Conservation (phyloP, 2,888 invertebrate genomes). For the Lepetodrilus schrolli region DNA sequence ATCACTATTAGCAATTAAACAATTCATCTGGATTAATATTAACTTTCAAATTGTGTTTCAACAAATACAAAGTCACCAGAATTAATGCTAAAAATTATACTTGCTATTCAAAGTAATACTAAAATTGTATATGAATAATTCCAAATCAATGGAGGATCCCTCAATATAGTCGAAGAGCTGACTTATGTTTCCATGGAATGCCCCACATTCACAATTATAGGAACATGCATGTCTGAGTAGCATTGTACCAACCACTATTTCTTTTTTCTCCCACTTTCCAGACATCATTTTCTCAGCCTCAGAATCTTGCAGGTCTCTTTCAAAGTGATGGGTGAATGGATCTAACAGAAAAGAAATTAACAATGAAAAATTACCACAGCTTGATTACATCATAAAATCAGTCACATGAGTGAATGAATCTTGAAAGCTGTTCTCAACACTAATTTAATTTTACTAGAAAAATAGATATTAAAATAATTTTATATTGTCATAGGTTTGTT, state of each 20-base stretch:
- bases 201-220: background rate
- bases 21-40: too few relatives aligned
- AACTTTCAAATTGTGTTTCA: too few relatives aligned
- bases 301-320: constrained; percentile 59
- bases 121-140: background rate
- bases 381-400: too few relatives aligned
- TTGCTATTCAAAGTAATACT: background rate
- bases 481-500: too few relatives aligned
- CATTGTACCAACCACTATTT: constrained; percentile 58
- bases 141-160: background rate
- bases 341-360: constrained; percentile 76
- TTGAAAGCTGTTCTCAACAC: too few relatives aligned
- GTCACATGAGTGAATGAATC: too few relatives aligned
- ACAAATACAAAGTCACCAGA: too few relatives aligned
- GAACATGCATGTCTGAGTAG: too few relatives aligned
- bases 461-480: too few relatives aligned
- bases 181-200: background rate
- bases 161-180: background rate
- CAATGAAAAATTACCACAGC: background rate
- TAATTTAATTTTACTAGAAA: too few relatives aligned
- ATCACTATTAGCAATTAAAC: too few relatives aligned
- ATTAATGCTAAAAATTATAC: too few relatives aligned
- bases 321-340: constrained; percentile 71
- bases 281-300: constrained; percentile 47
- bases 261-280: constrained; percentile 58